Base-by-base conservation (phyloP, 1,140 invertebrate genomes). In the Rhyacophila brunnea region DNA sequence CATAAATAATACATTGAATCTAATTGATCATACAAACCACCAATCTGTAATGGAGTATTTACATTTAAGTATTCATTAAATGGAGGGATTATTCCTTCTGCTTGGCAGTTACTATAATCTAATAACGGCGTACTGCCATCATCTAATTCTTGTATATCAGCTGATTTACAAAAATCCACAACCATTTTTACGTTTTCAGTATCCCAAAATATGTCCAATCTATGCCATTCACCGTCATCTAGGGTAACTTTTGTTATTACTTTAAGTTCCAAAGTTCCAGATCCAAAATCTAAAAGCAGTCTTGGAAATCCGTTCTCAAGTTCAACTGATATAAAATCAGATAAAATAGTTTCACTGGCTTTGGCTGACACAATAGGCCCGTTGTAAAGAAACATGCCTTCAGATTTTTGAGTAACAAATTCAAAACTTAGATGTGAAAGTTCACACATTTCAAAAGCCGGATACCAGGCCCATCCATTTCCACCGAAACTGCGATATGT, bases 1-100 rank as follows among this genome's bases (percentile, higher is more conserved):
- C 88, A 93, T 62, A 88, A 86, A 70, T 92, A 95, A 47, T 89
- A 84, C 9, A 86, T 85, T 0, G 89, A 89, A 66, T 95, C 91
- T 58, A 91, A 90, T 60, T 90, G 87, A 66, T 93, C 89, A 34
- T 57, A 62, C n/a, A 56, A 42, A 15, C 60, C 60, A 18, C 60
- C 60, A n/a, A 62, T 19, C 34, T 89, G 85, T 28, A 89, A 69
- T 1, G 86, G 83, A 7, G 83, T 79, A 69, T 87, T 87, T 0
- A 89, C 80, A 70, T 89, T 88, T 1, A 89, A 70, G 59, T 82
- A 83, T 65, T 85, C 83, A 59, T 86, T 86, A 61, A 86, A 87
- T 4, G 84, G 83, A 1, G 82, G 82, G 47, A 87, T 84, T 20
- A 70, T 70, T 1, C 80, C 82, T 15, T 72, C 75, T 6, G 79